These are phyloP conservation scores for Pantherophis guttatus DNA, from an alignment of 2,113 vertebrate genomes.

Conservation along the genomic window DNA sequence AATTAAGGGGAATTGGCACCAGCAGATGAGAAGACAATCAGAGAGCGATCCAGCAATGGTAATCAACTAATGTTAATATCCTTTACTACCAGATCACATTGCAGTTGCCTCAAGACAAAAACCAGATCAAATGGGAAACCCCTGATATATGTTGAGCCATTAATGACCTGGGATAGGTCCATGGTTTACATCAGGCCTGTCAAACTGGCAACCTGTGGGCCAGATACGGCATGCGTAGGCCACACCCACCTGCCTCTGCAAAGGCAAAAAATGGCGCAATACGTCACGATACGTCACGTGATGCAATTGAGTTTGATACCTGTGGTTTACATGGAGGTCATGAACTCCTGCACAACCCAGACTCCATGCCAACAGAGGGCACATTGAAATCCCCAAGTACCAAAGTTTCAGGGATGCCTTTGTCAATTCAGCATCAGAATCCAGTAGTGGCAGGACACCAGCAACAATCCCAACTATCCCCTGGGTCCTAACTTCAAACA, in stretches of 20 bases:
- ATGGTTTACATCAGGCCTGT: not conserved
- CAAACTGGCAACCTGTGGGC: too few species aligned
- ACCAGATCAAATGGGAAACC: not conserved
- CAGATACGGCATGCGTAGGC: too few species aligned
- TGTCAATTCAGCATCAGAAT: not conserved
- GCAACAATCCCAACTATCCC: not conserved
- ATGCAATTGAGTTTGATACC: too few species aligned
- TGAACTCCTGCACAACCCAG: not conserved
- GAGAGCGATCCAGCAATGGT: not conserved
- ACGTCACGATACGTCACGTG: too few species aligned
- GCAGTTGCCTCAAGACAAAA: not conserved
- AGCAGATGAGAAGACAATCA: not conserved
- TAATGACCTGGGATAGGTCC: not conserved
- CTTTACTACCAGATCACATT: not conserved
- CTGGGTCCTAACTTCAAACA: not conserved
- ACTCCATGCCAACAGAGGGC: not conserved
- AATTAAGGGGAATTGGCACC: not conserved
- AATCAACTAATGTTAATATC: not conserved
- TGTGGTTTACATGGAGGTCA: not conserved
- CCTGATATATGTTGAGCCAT: not conserved
- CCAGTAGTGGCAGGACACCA: not conserved
- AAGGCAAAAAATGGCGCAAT: too few species aligned
- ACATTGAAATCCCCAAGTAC: not conserved
- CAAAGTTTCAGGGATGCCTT: not conserved
- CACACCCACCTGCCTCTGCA: too few species aligned